These are phyloP conservation scores for Amitus sp. DNA, from an alignment of 2,888 invertebrate genomes.

Conservation along the genomic window DNA sequence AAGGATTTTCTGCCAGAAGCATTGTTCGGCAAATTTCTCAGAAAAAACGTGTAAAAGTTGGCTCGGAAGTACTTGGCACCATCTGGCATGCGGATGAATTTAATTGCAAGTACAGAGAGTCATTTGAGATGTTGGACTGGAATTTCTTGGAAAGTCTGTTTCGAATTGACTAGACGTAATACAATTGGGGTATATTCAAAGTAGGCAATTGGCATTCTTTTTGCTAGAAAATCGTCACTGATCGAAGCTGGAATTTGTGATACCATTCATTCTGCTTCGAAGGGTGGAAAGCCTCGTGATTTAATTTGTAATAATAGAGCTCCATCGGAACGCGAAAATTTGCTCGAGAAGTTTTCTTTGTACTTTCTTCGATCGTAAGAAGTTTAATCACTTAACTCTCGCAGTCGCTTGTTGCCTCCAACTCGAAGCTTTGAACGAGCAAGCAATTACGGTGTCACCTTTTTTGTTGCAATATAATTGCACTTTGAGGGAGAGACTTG, in stretches of 20 bases:
- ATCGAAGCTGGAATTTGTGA: constrained; percentile 9
- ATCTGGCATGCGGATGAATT: constrained; percentile 22
- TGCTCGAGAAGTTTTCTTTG: constrained; percentile 28
- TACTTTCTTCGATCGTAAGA: constrained; percentile 30
- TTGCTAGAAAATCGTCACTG: constrained; percentile 15
- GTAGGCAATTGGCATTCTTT: no score
- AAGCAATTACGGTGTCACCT: constrained; percentile 40
- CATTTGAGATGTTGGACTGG: no score
- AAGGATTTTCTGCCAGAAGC: constrained; percentile 2
- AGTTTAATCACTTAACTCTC: constrained; percentile 38
- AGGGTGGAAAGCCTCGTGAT: constrained; percentile 6
- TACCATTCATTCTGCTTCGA: constrained; percentile 21
- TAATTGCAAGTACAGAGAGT: constrained; percentile 21
- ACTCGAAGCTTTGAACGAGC: constrained; percentile 34
- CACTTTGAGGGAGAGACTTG: constrained; percentile 26
- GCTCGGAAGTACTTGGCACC: constrained; percentile 15
- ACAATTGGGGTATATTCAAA: no score
- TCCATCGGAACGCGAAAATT: constrained; percentile 22
- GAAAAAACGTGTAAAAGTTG: constrained; percentile 15
- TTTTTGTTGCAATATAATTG: constrained; percentile 37
- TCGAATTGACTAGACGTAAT: no score
- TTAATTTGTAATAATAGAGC: constrained; percentile 28
- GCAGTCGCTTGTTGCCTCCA: constrained; percentile 32
- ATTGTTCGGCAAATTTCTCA: constrained; percentile 23
- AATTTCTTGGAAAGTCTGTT: no score